These are phyloP conservation scores for Luidia sarsii DNA, from an alignment of 53 echinoderm and acorn worm genomes.

Conservation along the genomic window DNA sequence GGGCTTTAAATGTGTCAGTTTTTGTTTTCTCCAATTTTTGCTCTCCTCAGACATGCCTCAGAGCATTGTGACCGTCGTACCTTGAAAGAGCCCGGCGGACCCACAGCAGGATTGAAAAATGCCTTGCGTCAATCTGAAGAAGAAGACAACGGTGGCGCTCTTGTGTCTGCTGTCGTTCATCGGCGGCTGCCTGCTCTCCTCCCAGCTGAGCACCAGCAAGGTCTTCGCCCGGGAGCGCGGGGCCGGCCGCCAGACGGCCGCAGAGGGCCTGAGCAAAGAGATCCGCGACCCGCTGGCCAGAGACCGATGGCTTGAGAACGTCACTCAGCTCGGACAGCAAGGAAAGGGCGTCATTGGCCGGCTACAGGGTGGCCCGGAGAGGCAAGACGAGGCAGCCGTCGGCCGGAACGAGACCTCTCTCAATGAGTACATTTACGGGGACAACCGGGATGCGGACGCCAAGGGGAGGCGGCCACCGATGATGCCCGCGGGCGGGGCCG, in stretches of 20 bases:
- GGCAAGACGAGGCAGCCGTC: no score
- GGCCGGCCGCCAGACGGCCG: not conserved
- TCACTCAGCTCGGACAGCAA: not conserved
- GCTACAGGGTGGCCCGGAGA: not conserved
- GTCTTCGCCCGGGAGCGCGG: not conserved
- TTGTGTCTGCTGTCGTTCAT: constrained; percentile 30
- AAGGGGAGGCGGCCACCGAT: no score
- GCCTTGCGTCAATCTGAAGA: constrained; percentile 21
- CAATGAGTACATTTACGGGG: not conserved
- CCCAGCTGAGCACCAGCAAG: not conserved
- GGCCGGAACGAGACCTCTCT: not conserved
- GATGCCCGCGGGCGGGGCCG: no score
- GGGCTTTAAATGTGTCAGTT: no score
- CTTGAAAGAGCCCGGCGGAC: no score
- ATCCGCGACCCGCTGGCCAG: no score
- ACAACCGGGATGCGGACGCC: no score
- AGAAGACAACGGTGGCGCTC: constrained; percentile 8
- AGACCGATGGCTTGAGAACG: no score
- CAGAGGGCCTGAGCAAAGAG: not conserved
- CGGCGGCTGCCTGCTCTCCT: constrained; percentile 24
- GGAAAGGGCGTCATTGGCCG: not conserved
- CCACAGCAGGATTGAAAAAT: no score
- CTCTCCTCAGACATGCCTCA: no score
- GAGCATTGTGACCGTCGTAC: no score
- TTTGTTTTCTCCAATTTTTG: no score